Percentiles rank a stretch among this genome's conserved stretches.
Evolutionary conservation across 1,140 invertebrate species (phyloP).

Genomic region (Triops cancriformis): DNA sequence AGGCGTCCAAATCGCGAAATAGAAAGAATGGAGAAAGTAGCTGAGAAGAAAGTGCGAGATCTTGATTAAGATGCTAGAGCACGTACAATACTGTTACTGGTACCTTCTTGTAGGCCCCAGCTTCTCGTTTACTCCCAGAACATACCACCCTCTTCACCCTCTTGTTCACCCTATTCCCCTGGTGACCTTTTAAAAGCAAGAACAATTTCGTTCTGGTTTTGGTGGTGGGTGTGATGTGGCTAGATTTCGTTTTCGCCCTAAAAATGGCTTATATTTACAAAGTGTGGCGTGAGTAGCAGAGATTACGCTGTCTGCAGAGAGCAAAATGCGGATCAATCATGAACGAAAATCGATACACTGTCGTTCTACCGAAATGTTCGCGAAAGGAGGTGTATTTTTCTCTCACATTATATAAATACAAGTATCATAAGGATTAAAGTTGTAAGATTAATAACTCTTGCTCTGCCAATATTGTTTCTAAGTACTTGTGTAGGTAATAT

Average conservation of each 20-base stretch:
- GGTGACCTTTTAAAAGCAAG: not conserved
- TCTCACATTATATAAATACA: too few relatives aligned
- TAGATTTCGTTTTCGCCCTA: too few relatives aligned
- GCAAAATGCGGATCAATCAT: not conserved
- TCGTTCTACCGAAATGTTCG: not conserved
- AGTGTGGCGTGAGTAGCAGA: too few relatives aligned
- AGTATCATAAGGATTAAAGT: too few relatives aligned
- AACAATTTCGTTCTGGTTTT: not conserved
- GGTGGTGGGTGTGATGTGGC: not conserved
- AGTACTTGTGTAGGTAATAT: too few relatives aligned
- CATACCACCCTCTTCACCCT: not conserved
- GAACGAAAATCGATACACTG: not conserved
- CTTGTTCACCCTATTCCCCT: not conserved
- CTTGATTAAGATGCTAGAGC: slow-evolving; percentile 6
- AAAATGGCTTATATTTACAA: too few relatives aligned
- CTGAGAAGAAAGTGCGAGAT: not conserved
- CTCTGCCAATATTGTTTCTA: too few relatives aligned
- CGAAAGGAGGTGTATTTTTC: too few relatives aligned
- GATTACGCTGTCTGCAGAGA: too few relatives aligned
- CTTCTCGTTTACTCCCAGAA: too few relatives aligned
- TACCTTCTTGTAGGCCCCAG: too few relatives aligned
- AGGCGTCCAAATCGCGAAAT: not conserved
- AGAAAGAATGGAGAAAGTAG: not conserved
- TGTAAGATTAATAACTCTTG: too few relatives aligned
- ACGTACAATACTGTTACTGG: not conserved